These are phyloP conservation scores for Laodelphax striatellus DNA, from an alignment of 1,140 invertebrate species.

Conservation along the genomic window DNA sequence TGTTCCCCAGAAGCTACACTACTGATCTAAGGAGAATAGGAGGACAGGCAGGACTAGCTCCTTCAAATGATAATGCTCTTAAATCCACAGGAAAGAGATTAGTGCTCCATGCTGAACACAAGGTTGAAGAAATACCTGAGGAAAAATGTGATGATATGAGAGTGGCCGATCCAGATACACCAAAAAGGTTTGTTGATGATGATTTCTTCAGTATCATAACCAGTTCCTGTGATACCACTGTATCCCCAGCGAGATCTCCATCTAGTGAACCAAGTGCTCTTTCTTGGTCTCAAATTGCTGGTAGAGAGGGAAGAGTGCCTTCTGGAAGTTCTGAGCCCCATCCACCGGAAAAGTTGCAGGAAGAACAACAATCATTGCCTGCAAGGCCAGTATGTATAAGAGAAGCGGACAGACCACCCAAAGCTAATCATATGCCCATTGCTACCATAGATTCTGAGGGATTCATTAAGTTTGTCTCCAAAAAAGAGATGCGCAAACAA, in stretches of 20 bases:
- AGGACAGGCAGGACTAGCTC: too few relatives aligned
- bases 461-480: slow-evolving; percentile 36
- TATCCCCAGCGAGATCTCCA: too few relatives aligned
- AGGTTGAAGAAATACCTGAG: slow-evolving; percentile 10
- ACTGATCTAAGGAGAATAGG: too few relatives aligned
- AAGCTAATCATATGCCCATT: slow-evolving; percentile 16
- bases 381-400: too few relatives aligned
- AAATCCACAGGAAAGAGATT: background rate
- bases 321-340: too few relatives aligned
- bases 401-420: too few relatives aligned
- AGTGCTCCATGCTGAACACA: background rate
- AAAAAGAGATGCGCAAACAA: slow-evolving; percentile 32
- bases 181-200: slow-evolving; percentile 10
- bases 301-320: slow-evolving; percentile 8
- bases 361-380: too few relatives aligned
- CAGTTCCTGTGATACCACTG: too few relatives aligned
- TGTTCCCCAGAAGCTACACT: too few relatives aligned
- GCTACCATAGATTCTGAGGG: slow-evolving; percentile 36
- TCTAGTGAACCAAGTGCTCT: background rate
- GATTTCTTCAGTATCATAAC: background rate
- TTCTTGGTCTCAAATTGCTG: slow-evolving; percentile 6
- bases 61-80: background rate
- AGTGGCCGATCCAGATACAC: background rate
- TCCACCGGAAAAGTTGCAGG: too few relatives aligned
- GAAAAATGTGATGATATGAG: slow-evolving; percentile 6